Conservation (phyloP, 2,113 vertebrate genomes). For the Cettia cetti region DNA sequence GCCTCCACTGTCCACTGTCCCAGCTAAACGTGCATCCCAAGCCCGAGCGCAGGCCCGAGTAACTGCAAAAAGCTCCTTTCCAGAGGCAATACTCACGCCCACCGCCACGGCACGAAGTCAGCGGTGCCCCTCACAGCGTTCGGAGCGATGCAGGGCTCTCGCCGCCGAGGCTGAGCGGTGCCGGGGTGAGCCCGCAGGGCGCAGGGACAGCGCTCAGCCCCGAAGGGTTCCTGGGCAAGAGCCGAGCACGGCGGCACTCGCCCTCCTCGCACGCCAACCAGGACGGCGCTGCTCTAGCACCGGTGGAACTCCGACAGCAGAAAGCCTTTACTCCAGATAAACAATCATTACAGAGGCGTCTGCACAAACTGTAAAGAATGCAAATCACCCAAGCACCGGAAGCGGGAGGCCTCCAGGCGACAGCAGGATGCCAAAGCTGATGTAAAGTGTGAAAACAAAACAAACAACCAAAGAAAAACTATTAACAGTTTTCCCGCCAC, state of each 20-base stretch:
- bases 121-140: fast-evolving
- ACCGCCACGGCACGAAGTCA: background rate
- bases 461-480: background rate
- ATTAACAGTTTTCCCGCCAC: too few species aligned
- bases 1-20: background rate
- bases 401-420: fast-evolving
- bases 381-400: background rate
- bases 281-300: background rate
- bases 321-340: fast-evolving
- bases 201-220: background rate
- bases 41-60: background rate
- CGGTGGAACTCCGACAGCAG: background rate
- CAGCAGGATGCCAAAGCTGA: background rate
- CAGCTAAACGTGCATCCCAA: background rate
- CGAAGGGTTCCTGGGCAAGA: fast-evolving
- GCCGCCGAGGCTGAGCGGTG: fast-evolving
- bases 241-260: fast-evolving
- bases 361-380: fast-evolving
- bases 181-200: fast-evolving
- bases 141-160: fast-evolving
- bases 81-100: fast-evolving
- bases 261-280: too few species aligned
- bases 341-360: background rate
- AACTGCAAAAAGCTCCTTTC: background rate
- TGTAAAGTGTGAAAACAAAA: background rate